phyloP scores from a whole-genome alignment of 2,797 vertebrate genomes.

The Amblyopsis hoosieri region DNA sequence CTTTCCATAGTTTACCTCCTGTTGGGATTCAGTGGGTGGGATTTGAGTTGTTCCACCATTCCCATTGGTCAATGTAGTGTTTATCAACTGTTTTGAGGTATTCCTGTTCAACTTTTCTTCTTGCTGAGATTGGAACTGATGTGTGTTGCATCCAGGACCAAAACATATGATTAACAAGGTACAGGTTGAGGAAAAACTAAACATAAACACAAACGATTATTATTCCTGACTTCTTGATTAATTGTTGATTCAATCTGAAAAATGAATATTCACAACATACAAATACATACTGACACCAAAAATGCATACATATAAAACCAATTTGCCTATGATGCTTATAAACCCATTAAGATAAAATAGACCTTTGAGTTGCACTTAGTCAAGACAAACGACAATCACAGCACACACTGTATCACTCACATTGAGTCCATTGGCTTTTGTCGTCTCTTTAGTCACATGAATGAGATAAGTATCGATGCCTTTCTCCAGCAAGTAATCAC shows the following conservation, averaged over 20 bases:
- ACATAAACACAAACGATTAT: not conserved
- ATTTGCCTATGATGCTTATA: not conserved
- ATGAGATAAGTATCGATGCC: slow-evolving; percentile 92
- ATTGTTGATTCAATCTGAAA: not conserved
- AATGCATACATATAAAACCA: no score
- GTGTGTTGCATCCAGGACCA: not conserved
- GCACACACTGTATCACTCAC: slow-evolving; percentile 70
- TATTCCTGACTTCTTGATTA: no score
- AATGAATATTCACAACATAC: not conserved
- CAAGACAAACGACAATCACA: not conserved
- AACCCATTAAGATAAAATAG: no score
- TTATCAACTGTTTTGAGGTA: slow-evolving; percentile 82
- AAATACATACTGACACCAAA: not conserved
- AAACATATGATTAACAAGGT: not conserved
- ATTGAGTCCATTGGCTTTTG: slow-evolving; percentile 68
- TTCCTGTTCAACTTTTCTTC: slow-evolving; percentile 70
- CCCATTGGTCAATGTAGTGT: slow-evolving; percentile 78
- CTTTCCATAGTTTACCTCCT: slow-evolving; percentile 48
- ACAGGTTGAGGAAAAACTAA: not conserved
- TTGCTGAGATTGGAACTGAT: slow-evolving; percentile 48
- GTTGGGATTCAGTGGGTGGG: slow-evolving; percentile 59
- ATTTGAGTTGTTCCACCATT: slow-evolving; percentile 67
- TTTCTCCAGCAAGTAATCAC: slow-evolving; percentile 93
- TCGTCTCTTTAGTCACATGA: slow-evolving; percentile 70
- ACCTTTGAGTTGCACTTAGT: no score